Percentiles rank a stretch among this genome's conserved stretches.
These are phyloP conservation scores for Epirrhoe alternata DNA, from an alignment of 2,888 invertebrate genomes.

Conservation along the genomic window DNA sequence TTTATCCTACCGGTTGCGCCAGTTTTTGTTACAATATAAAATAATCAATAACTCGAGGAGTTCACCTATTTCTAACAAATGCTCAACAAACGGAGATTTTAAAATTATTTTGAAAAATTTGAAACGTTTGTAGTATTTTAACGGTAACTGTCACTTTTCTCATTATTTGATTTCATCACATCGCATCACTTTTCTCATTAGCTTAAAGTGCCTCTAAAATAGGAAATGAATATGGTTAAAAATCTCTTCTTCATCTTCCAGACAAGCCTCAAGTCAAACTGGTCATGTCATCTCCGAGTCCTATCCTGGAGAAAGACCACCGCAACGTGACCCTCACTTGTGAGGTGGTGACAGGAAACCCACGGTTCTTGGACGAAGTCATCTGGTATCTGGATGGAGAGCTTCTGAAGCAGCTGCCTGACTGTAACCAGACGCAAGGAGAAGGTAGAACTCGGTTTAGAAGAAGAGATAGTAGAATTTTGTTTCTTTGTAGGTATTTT, in stretches of 20 bases:
- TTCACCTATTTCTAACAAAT: no score
- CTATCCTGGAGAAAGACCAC: constrained; percentile 91
- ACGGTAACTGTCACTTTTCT: no score
- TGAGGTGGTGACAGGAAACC: constrained; percentile 92
- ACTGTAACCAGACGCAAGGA: constrained; percentile 87
- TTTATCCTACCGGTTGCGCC: background rate
- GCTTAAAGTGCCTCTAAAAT: no score
- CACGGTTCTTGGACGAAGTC: constrained; percentile 89
- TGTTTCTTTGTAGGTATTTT: no score
- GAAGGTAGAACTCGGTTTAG: constrained; percentile 49
- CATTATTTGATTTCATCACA: no score
- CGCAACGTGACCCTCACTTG: constrained; percentile 93
- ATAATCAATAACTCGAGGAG: no score
- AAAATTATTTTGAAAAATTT: no score
- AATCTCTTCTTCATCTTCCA: constrained; percentile 63
- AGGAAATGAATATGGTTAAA: background rate
- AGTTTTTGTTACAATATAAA: no score
- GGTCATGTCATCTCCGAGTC: constrained; percentile 90
- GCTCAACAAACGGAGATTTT: background rate
- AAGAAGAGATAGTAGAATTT: no score
- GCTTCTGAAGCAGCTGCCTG: constrained; percentile 93
- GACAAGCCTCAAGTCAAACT: constrained; percentile 92
- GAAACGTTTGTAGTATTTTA: no score
- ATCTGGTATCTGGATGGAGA: constrained; percentile 95
- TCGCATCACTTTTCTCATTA: no score